phyloP scores from a whole-genome alignment of 2,113 vertebrate species.

The Mesitornis unicolor region DNA sequence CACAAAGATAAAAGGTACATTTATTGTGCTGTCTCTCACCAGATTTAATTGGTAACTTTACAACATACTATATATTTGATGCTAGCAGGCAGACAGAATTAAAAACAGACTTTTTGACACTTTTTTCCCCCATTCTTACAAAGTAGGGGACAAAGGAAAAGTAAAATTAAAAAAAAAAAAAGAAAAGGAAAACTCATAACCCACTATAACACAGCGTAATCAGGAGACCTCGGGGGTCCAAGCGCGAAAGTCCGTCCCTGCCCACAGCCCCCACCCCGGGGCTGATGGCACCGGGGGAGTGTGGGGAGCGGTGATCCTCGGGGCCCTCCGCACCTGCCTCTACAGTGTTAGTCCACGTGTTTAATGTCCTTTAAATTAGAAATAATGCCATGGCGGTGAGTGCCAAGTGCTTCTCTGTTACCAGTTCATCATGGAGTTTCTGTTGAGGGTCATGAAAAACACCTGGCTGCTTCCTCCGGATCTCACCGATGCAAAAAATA shows the following conservation, averaged over 20 bases:
- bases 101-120: constrained; percentile 73
- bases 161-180: constrained; percentile 25
- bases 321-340: constrained; percentile 74
- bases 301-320: constrained; percentile 58
- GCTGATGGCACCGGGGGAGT: constrained; percentile 47
- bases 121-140: constrained; percentile 75
- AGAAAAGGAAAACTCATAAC: constrained; percentile 63
- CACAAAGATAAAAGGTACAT: constrained; percentile 79
- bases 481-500: constrained; percentile 98
- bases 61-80: constrained; percentile 77
- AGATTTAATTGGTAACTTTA: constrained; percentile 76
- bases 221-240: constrained; percentile 70
- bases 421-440: constrained; percentile 99
- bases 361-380: constrained; percentile 78
- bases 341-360: constrained; percentile 75
- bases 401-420: constrained; percentile 81
- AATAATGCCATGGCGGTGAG: constrained; percentile 78
- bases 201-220: constrained; percentile 79
- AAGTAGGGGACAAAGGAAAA: constrained; percentile 74
- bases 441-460: constrained; percentile 99
- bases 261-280: constrained; percentile 64
- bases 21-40: constrained; percentile 84
- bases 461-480: constrained; percentile 99
- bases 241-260: constrained; percentile 69
- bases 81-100: constrained; percentile 82